Percentiles rank a stretch among this genome's conserved stretches.
Conservation (phyloP, 2,113 vertebrate genomes). For the Heloderma charlesbogerti region DNA sequence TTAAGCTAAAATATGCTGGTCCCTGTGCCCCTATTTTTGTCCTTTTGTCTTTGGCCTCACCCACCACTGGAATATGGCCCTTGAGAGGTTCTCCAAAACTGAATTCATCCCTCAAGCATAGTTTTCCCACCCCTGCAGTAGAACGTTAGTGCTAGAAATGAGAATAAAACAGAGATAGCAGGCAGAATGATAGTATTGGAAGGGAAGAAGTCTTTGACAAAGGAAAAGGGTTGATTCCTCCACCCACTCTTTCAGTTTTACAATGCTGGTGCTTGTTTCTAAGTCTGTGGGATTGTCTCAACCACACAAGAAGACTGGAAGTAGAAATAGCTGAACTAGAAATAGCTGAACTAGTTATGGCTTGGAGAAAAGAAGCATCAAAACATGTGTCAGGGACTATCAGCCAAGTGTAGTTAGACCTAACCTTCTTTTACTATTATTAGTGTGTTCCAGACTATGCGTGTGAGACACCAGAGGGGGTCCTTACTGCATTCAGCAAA, state of each 20-base stretch:
- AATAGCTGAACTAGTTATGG: not conserved
- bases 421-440: not conserved
- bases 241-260: not conserved
- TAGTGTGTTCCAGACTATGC: not conserved
- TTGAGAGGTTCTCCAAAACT: no score
- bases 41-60: no score
- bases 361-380: not conserved
- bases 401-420: not conserved
- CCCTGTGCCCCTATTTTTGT: no score
- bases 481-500: slow-evolving; percentile 16
- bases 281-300: not conserved
- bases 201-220: no score
- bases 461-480: not conserved
- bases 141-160: no score
- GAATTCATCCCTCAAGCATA: no score
- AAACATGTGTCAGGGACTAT: not conserved
- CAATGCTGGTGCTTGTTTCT: not conserved
- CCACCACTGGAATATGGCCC: no score
- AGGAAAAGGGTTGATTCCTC: no score
- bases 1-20: no score
- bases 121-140: no score
- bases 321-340: not conserved
- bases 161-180: not conserved
- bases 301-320: not conserved
- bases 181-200: not conserved